Evolutionary conservation across 2,113 vertebrate genomes (phyloP), one percentile per base, ranked within the genome.

Genomic region (Trochalopteron elliotii): DNA sequence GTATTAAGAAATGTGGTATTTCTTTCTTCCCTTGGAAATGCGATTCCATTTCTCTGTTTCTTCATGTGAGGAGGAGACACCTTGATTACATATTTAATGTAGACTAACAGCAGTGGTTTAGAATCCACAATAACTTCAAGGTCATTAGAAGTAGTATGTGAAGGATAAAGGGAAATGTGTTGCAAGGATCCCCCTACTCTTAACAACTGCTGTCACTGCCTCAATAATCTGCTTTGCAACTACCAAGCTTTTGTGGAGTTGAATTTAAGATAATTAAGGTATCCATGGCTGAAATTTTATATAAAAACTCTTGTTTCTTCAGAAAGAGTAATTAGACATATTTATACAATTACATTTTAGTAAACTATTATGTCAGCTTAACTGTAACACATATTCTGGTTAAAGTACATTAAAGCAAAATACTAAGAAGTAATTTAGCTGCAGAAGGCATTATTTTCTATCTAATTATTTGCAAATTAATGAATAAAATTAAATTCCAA

Each of bases 391-490:
- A 83, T 89, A 96, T 96, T 97, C 96, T 93, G 63, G 76, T 91
- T 96, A 91, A 98, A 96, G 87, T 96, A 96, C 59, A 97, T 97
- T 97, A 97, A 98, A 90, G 89, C 91, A 97, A 98, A 39, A 10
- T 39, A 39, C 37, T 9, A 39, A 39, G 37, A 39, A 39, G 37
- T 39, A 97, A 97, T 98, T 98, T 92, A 97, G 82, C 95, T 94
- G 69, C 95, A 81, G 96, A 97, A 94, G 65, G 83, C 92, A 95
- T 97, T 98, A 97, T 98, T 98, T 97, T 97, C 93, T 94, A 97
- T 96, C 94, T 98, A 98, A 98, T 98, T 98, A 98, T 98, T 98
- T 97, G 93, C 94, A 98, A 98, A 98, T 98, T 98, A 98, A 98
- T 98, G 97, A 97, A 97, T 96, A 97, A 98, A 98, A 98, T 98